Base-by-base conservation (phyloP, 2,797 vertebrate species). In the Pampus argenteus region DNA sequence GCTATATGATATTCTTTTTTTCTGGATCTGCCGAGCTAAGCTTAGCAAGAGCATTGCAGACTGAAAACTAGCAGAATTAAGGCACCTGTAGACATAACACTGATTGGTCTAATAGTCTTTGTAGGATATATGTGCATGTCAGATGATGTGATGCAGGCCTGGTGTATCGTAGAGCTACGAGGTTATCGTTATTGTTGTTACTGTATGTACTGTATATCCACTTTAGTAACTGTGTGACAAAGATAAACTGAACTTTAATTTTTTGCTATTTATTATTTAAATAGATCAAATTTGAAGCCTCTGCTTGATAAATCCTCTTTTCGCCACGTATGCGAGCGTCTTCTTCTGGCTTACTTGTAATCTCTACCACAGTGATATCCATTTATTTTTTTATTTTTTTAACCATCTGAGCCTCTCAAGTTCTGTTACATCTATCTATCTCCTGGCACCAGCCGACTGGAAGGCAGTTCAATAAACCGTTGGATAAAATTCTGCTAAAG, bases 401-500 rank as follows among this genome's bases (percentile, higher is more conserved):
- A 59, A 79, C 70, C 56, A 69, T 77, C 63, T 65, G 42, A 74
- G 42, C 48, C 81, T 76, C 70, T 74, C 47, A 59, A 80, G 56
- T 78, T 74, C 51, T 73, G 74, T 73, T 84, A 64, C 47, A 72
- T n/a, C n/a, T n/a, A 45, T 78, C 62, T 68, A 65, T 79, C 56
- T 79, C 56, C 84, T 89, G 82, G 83, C 83, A 87, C 74, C 26
- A 45, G 49, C 40, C 1, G 20, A 80, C 67, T 60, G 64, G 78
- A 76, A 83, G 48, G 67, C 80, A 75, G 78, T 83, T 90, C 72
- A 81, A 83, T 76, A 81, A 87, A 79, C 50, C 7, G 28, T 83
- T 86, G 71, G 85, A 87, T 66, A 75, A 71, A 82, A 82, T 78
- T 81, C 85, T 74, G 34, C 67, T 86, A 5, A 84, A 86, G 72